Conservation (phyloP, 2,888 invertebrate species). For the Hoplodrina ambigua region DNA sequence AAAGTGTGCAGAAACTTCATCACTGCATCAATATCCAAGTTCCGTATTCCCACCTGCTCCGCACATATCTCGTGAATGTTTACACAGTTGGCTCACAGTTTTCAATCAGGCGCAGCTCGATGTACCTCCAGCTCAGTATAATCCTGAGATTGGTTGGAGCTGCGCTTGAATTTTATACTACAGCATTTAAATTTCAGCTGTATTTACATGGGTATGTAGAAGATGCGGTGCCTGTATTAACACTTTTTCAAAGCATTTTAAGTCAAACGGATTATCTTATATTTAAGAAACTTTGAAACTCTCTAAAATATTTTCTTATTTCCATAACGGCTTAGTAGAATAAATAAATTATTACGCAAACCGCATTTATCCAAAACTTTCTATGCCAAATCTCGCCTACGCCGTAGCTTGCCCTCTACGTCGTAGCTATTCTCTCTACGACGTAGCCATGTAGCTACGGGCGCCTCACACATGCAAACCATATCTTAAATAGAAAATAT, state of each 20-base stretch:
- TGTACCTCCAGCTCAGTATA: constrained; percentile 16
- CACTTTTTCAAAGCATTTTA: too few species aligned
- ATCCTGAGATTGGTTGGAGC: constrained; percentile 57
- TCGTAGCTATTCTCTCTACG: not conserved
- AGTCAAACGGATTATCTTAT: too few species aligned
- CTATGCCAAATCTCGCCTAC: not conserved
- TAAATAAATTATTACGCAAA: too few species aligned
- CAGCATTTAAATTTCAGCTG: constrained; percentile 19
- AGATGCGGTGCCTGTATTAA: not conserved
- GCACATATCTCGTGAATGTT: constrained; percentile 33
- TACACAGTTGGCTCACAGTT: constrained; percentile 45
- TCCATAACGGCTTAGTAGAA: too few species aligned
- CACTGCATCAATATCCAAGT: constrained; percentile 19
- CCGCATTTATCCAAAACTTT: not conserved
- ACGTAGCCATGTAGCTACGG: constrained; percentile 13
- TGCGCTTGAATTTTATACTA: constrained; percentile 26
- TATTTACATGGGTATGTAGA: not conserved
- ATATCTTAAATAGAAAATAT: constrained; percentile 20
- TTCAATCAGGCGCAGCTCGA: constrained; percentile 47
- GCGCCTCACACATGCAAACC: not conserved
- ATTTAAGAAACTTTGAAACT: too few species aligned
- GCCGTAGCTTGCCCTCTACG: not conserved
- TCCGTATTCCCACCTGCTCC: not conserved
- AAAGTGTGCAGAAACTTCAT: not conserved
- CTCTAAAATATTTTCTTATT: too few species aligned